These are phyloP conservation scores for Thelaira solivaga DNA, from an alignment of 2,888 invertebrate species.

Conservation along the genomic window DNA sequence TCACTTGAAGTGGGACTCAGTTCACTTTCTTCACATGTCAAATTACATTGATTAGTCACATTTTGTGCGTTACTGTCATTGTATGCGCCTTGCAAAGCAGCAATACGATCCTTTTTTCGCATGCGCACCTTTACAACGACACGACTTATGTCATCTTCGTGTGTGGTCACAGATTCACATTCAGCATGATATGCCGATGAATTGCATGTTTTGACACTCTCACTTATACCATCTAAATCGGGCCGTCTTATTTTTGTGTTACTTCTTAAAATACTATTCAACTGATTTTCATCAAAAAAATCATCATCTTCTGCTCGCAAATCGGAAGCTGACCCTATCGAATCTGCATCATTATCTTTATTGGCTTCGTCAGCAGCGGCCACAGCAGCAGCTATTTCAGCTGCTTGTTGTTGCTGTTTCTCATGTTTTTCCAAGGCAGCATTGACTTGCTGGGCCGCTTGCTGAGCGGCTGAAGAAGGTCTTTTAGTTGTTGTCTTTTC, in stretches of 20 bases:
- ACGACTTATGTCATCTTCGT: constrained; percentile 80
- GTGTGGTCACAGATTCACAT: constrained; percentile 83
- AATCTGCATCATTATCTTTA: constrained; percentile 80
- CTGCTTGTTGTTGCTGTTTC: constrained; percentile 66
- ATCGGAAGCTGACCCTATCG: constrained; percentile 86
- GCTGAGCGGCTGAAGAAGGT: constrained; percentile 72
- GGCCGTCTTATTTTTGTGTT: constrained; percentile 71
- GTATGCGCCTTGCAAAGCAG: constrained; percentile 61
- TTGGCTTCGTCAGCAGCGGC: constrained; percentile 63
- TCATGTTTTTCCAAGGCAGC: constrained; percentile 64
- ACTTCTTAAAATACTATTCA: constrained; percentile 64
- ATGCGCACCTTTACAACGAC: constrained; percentile 78
- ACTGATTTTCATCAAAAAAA: constrained; percentile 76
- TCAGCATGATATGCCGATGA: constrained; percentile 85
- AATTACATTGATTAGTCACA: neutral
- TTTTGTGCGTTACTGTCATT: constrained; percentile 38
- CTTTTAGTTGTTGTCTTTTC: constrained; percentile 74
- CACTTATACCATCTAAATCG: constrained; percentile 80
- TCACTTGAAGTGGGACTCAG: constrained; percentile 78
- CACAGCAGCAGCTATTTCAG: constrained; percentile 62
- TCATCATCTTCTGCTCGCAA: constrained; percentile 80
- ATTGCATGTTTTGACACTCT: constrained; percentile 82
- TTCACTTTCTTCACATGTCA: constrained; percentile 78
- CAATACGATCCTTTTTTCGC: constrained; percentile 76
- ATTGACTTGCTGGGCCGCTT: constrained; percentile 70